Conservation (phyloP, 2,113 vertebrate genomes). For the Plectropomus leopardus region DNA sequence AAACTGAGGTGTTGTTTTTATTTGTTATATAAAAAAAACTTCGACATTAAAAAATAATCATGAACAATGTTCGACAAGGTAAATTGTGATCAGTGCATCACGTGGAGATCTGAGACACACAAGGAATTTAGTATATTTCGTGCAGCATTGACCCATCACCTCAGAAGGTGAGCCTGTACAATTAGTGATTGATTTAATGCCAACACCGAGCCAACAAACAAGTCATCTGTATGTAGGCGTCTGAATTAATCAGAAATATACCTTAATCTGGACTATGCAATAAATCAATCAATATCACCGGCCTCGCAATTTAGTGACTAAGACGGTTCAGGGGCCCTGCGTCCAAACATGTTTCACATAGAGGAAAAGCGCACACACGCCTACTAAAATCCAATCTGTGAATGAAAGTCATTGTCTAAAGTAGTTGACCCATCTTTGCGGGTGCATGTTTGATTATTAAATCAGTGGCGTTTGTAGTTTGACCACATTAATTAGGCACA, state of each 20-base stretch:
- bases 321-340: slow-evolving; percentile 44
- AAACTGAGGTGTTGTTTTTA: slow-evolving; percentile 3
- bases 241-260: slow-evolving; percentile 51
- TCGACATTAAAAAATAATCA: not conserved
- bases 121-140: slow-evolving; percentile 15
- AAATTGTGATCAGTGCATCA: slow-evolving; percentile 12
- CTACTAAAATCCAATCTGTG: slow-evolving; percentile 55
- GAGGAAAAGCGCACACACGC: slow-evolving; percentile 62
- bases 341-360: slow-evolving; percentile 41
- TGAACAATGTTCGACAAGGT: not conserved
- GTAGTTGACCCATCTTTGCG: slow-evolving; percentile 44
- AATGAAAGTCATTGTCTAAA: slow-evolving; percentile 73
- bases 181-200: slow-evolving; percentile 59
- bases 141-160: slow-evolving; percentile 51
- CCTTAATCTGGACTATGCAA: slow-evolving; percentile 1
- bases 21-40: not conserved
- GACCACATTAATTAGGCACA: slow-evolving; percentile 27
- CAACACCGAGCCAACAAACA: slow-evolving; percentile 37
- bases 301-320: slow-evolving; percentile 51
- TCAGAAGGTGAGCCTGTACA: slow-evolving; percentile 45
- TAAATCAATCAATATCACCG: slow-evolving; percentile 40
- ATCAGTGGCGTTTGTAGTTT: slow-evolving; percentile 23
- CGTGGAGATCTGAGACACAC: not conserved
- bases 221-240: slow-evolving; percentile 9
- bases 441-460: slow-evolving; percentile 27